Evolutionary conservation across 2,888 invertebrate genomes (phyloP), one percentile per base, ranked within the genome.

Genomic region (Callyntrura sp.): DNA sequence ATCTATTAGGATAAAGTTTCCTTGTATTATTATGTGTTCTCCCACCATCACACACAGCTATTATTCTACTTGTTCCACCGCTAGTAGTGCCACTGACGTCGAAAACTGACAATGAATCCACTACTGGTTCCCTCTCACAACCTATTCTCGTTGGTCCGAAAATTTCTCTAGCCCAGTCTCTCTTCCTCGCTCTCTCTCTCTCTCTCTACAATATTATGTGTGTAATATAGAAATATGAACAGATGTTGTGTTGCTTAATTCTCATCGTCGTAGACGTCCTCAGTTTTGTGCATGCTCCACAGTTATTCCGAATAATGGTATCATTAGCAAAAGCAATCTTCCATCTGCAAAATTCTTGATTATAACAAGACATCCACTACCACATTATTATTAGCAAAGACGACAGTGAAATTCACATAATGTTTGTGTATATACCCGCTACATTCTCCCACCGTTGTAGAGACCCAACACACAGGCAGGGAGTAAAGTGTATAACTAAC

Each of bases 241-340:
- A 86, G 82, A 86, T 86, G 86, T 86, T 86, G 90, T 86, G 51
- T 85, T 79, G 76, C 78, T 83, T 60, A 89, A 81, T 85, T 90
- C 90, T 89, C 90, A 70, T 85, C 55, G 20, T 85, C 78, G 28
- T 73, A 35, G 57, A 57, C 79, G 35, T 79, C 43, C 20, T 79
- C 28, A 57, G 57, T 79, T 60, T 35, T 79, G 57, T 60, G 51
- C 84, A 51, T 55, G 84, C 8, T 83, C 25, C 68, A 83, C 68
- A 17, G 20, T 55, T 78, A 55, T 70, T 70, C 28, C 20, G 23
- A 68, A 65, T 79, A 55, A 79, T 60, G 35, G 57, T 57, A 57
- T 79, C 79, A 79, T 79, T 57, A 84, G 65, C 51, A 48, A 85
- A 79, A 65, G 79, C 70, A 79, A 85, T 79, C 84, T 79, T 78